A percentile compares a stretch with the other conserved stretches of the same genome.
phyloP scores from a whole-genome alignment of 2,113 vertebrate genomes.

The Prinia subflava region DNA sequence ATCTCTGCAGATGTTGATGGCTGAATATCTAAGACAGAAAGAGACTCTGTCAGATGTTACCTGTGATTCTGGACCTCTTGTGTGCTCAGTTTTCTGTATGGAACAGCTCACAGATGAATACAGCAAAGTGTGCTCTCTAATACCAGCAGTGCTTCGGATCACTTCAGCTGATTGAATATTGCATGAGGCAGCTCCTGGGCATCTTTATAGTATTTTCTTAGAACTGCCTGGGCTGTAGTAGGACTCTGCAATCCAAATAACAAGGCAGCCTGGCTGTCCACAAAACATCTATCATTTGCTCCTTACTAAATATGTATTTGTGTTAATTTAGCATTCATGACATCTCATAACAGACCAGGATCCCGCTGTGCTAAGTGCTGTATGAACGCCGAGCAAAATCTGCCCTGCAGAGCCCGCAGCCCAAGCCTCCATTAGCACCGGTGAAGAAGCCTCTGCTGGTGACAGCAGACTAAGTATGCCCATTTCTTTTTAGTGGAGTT shows the following conservation, averaged over 20 bases:
- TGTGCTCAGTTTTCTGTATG: background rate
- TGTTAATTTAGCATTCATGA: slow-evolving; percentile 38
- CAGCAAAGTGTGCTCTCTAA: slow-evolving; percentile 1
- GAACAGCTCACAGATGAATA: slow-evolving; percentile 13
- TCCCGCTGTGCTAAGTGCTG: slow-evolving; percentile 21
- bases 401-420: slow-evolving; percentile 20
- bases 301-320: slow-evolving; percentile 46
- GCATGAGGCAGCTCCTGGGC: background rate
- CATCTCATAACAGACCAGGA: slow-evolving; percentile 10
- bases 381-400: background rate
- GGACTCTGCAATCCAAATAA: slow-evolving; percentile 36
- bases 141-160: background rate
- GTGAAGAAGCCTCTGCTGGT: background rate
- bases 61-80: background rate
- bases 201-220: slow-evolving; percentile 19
- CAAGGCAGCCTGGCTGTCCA: background rate
- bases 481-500: background rate
- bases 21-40: slow-evolving; percentile 23
- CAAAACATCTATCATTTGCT: slow-evolving; percentile 25
- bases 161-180: slow-evolving; percentile 30
- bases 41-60: background rate
- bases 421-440: slow-evolving; percentile 9
- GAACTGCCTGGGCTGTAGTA: background rate
- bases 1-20: background rate
- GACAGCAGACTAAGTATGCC: slow-evolving; percentile 1